These are phyloP conservation scores for Matsumyia berberina DNA, from an alignment of 2,888 invertebrate genomes.

Conservation along the genomic window DNA sequence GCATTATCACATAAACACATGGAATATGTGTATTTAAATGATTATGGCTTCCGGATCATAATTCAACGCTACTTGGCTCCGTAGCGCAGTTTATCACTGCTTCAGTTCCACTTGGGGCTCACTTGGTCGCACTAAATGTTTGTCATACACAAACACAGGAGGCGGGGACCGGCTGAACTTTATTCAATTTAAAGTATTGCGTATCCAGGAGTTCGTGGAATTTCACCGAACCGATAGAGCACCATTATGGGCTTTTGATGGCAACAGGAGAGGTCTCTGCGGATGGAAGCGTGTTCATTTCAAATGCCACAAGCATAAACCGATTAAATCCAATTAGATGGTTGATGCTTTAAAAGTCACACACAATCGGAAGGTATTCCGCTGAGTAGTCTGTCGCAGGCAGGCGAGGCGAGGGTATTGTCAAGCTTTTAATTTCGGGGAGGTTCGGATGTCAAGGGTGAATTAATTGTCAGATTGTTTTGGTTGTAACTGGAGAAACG, in stretches of 20 bases:
- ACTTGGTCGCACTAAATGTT: background rate
- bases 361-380: background rate
- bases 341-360: constrained; percentile 26
- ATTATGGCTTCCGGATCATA: background rate
- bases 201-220: background rate
- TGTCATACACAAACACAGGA: background rate
- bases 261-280: background rate
- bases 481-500: constrained; percentile 21
- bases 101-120: background rate
- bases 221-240: constrained; percentile 2
- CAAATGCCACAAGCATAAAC: constrained; percentile 38
- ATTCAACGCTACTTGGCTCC: background rate
- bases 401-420: background rate
- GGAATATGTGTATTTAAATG: constrained; percentile 1
- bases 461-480: constrained; percentile 26
- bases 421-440: constrained; percentile 11
- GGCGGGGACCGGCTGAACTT: background rate
- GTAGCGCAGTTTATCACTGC: background rate
- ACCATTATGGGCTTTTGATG: background rate
- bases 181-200: constrained; percentile 13
- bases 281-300: constrained; percentile 6
- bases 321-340: constrained; percentile 44
- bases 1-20: background rate
- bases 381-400: too few relatives aligned
- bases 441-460: constrained; percentile 11